These are phyloP conservation scores for Calypte anna DNA, from an alignment of 2,113 vertebrate species.

Conservation along the genomic window DNA sequence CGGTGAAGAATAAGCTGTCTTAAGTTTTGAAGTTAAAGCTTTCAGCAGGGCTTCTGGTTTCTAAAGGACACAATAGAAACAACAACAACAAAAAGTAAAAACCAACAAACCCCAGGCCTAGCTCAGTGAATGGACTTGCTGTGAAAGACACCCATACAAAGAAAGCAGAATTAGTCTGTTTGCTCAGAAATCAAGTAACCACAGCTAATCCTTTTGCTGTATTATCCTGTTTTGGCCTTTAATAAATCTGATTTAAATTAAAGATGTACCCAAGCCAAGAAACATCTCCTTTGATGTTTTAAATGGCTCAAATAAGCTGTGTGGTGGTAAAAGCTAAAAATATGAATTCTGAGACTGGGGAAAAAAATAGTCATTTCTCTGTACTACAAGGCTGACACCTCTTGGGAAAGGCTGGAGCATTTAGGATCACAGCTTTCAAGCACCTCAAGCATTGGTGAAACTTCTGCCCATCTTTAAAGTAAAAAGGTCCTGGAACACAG, in stretches of 20 bases:
- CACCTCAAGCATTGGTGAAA: not conserved
- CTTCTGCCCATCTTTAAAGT: not conserved
- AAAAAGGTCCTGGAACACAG: not conserved
- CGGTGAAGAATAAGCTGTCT: not conserved
- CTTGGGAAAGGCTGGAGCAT: not conserved
- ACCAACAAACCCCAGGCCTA: not conserved
- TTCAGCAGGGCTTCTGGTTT: conserved; percentile 25
- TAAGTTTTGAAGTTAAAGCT: conserved; percentile 56
- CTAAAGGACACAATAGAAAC: conserved; percentile 26
- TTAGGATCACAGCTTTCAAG: not conserved
- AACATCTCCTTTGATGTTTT: conserved; percentile 61
- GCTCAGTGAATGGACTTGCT: not conserved
- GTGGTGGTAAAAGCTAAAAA: conserved; percentile 5
- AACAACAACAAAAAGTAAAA: not conserved
- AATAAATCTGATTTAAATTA: conserved; percentile 65
- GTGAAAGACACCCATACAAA: conserved; percentile 21
- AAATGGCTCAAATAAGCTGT: conserved; percentile 14
- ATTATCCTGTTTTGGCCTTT: conserved; percentile 42
- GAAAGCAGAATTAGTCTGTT: conserved; percentile 42
- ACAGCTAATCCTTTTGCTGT: conserved; percentile 59
- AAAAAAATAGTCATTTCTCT: not conserved
- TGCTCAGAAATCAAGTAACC: conserved; percentile 58
- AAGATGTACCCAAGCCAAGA: conserved; percentile 41
- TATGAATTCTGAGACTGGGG: not conserved
- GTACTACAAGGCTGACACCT: not conserved